Base-by-base conservation (phyloP, 1,140 invertebrate genomes). In the Ganaspis sp. region DNA sequence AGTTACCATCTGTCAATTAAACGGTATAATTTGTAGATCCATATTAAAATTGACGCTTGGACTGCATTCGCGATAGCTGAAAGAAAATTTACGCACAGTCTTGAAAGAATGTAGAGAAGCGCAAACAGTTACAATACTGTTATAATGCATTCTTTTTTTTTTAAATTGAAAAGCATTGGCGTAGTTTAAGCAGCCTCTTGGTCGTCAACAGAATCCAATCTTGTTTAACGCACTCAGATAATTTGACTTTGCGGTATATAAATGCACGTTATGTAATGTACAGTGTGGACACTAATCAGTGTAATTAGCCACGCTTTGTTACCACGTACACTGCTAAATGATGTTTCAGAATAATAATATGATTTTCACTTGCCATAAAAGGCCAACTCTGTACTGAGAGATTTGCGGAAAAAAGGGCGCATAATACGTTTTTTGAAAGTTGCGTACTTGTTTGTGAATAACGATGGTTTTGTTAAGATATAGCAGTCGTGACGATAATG, bases 271-370 rank as follows among this genome's bases (percentile, higher is more conserved):
- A 64, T 15, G 23, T 34, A 34, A 64, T 64, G 26, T 29, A 12
- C 58, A 29, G 12, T 26, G 9, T 64, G 58, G 58, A 64, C 58
- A 64, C 58, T 64, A 64, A 64, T 34, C 26, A 64, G 26, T 64
- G 23, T 64, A 34, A 64, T 64, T 64, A 64, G 23, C 58, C 23
- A 64, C 58, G 58, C 58, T 64, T 64, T 64, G 58, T 64, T 64
- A 64, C 58, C 26, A 64, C 26, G 23, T 64, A 34, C 26, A 12
- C 4, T 26, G n/a, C 26, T 12, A 64, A 29, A 12, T 64, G 58
- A 64, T 64, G 58, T 29, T 64, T 64, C 11, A 5, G 23, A 17
- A n/a, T n/a, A n/a, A n/a, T n/a, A 64, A 64, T 34, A 34, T 29
- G 26, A 64, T 64, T 64, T 64, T 64, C 26, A 64, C 58, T 64